Percentiles rank a stretch among this genome's conserved stretches.
These are phyloP conservation scores for Xanthorhoe designata DNA, from an alignment of 2,888 invertebrate species.

Conservation along the genomic window DNA sequence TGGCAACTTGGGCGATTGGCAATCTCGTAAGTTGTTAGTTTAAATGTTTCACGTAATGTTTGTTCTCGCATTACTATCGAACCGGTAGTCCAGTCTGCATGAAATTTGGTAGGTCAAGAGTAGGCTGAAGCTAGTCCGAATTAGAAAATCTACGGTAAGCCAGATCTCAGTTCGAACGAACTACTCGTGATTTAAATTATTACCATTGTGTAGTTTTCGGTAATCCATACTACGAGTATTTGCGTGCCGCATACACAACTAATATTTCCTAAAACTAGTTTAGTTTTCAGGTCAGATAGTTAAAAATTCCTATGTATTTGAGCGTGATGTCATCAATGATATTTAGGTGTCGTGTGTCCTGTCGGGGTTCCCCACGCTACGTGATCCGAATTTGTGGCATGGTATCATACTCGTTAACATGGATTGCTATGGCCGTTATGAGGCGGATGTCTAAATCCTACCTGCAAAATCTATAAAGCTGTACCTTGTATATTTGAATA, in stretches of 20 bases:
- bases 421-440: slow-evolving; percentile 39
- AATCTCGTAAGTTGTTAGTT: no score
- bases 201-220: slow-evolving; percentile 16
- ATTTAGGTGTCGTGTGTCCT: slow-evolving; percentile 67
- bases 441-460: slow-evolving; percentile 56
- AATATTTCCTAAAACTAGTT: slow-evolving; percentile 41
- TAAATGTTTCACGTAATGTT: no score
- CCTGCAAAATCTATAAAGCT: slow-evolving; percentile 14
- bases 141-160: no score
- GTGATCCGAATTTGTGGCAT: slow-evolving; percentile 63
- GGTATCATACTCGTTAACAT: slow-evolving; percentile 51
- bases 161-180: no score
- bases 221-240: slow-evolving; percentile 12
- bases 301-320: slow-evolving; percentile 55
- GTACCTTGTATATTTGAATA: slow-evolving; percentile 3
- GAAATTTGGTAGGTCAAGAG: no score
- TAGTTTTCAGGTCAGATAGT: slow-evolving; percentile 49
- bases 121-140: no score
- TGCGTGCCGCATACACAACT: slow-evolving; percentile 31
- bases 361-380: slow-evolving; percentile 69
- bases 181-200: neutral
- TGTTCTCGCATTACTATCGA: no score
- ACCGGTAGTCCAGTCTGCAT: no score
- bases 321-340: slow-evolving; percentile 68
- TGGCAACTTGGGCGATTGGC: no score